phyloP scores from a whole-genome alignment of 2,113 vertebrate species.

The Oryctolagus cuniculus region DNA sequence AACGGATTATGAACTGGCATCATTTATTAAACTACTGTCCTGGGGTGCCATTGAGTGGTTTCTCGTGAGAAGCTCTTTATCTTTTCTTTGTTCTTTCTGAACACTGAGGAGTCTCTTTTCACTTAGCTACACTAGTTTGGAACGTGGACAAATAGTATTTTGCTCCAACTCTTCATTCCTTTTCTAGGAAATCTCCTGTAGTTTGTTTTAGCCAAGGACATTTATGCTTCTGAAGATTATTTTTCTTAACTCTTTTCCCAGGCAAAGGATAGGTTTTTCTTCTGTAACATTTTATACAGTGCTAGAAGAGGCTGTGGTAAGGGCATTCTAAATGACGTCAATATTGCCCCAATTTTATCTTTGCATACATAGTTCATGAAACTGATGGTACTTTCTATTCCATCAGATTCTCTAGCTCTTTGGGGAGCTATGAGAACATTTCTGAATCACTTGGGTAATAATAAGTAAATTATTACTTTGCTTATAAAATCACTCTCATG shows the following conservation, averaged over 20 bases:
- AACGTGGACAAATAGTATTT: not conserved
- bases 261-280: not conserved
- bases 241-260: not conserved
- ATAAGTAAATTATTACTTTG: constrained; percentile 49
- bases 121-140: not conserved
- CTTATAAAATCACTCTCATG: constrained; percentile 48
- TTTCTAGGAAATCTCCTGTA: not conserved
- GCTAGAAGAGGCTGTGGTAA: not conserved
- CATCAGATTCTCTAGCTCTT: not conserved
- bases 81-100: not conserved
- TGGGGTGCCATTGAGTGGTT: not conserved
- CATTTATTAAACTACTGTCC: not conserved
- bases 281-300: not conserved
- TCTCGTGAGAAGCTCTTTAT: not conserved
- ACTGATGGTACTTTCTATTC: not conserved
- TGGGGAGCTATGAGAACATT: constrained; percentile 1
- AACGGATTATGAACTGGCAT: not conserved
- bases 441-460: constrained; percentile 33
- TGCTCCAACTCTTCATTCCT: not conserved
- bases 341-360: not conserved
- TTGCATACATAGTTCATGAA: not conserved
- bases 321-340: not conserved
- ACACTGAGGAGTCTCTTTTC: not conserved
- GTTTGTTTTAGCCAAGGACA: not conserved
- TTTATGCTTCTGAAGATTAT: not conserved